phyloP scores from a whole-genome alignment of 2,888 invertebrate species.

The Papilio gigon region DNA sequence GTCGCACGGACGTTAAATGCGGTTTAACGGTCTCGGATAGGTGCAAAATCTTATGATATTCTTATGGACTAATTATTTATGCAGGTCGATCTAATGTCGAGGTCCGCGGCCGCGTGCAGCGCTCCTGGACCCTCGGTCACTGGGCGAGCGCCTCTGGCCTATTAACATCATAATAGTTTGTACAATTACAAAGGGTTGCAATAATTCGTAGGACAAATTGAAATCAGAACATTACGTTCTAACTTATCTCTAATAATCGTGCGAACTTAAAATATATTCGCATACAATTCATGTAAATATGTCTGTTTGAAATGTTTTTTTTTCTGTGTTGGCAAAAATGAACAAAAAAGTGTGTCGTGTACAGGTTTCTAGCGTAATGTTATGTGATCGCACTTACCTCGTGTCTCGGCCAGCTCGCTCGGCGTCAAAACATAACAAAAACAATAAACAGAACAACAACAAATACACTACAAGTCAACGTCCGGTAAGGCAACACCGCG shows the following conservation, averaged over 20 bases:
- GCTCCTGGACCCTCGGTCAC: constrained; percentile 61
- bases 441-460: constrained; percentile 73
- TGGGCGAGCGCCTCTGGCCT: constrained; percentile 43
- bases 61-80: constrained; percentile 68
- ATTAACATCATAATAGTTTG: constrained; percentile 72
- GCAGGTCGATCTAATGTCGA: constrained; percentile 69
- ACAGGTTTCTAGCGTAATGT: neutral
- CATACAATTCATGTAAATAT: neutral
- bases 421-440: constrained; percentile 63
- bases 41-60: constrained; percentile 42
- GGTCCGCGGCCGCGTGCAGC: constrained; percentile 62
- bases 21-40: constrained; percentile 50
- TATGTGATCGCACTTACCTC: constrained; percentile 60
- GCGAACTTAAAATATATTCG: constrained; percentile 8
- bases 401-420: constrained; percentile 46
- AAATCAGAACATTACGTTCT: constrained; percentile 39
- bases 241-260: neutral
- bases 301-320: no score
- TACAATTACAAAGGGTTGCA: constrained; percentile 54
- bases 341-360: no score
- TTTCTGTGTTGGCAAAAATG: no score
- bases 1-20: constrained; percentile 35
- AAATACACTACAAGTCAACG: constrained; percentile 72
- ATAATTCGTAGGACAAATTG: constrained; percentile 55
- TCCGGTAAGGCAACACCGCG: constrained; percentile 61